These are phyloP conservation scores for Drosophila rellima DNA, from an alignment of 2,888 invertebrate genomes.

Conservation along the genomic window DNA sequence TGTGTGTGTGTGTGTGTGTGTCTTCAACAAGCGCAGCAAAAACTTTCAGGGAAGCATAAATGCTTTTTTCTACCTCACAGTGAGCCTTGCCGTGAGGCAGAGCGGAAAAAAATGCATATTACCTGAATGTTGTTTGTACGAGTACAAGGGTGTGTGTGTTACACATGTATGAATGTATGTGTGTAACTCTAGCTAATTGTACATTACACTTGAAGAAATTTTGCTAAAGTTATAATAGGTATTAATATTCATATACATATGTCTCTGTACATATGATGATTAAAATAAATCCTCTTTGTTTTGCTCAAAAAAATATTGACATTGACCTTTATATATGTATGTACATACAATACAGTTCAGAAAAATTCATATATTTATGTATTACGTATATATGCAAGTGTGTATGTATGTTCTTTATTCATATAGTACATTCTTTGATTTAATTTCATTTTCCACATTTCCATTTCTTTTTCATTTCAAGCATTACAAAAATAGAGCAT, in stretches of 20 bases:
- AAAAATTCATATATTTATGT: constrained; percentile 6
- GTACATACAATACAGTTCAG: constrained; percentile 3
- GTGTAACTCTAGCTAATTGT: constrained; percentile 67
- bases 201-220: constrained; percentile 75
- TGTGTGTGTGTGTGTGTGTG: constrained; percentile 12
- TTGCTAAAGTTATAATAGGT: constrained; percentile 59
- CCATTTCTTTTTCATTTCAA: constrained; percentile 22
- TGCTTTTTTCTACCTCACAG: constrained; percentile 26
- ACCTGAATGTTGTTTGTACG: background rate
- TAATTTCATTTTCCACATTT: constrained; percentile 16
- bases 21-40: constrained; percentile 30
- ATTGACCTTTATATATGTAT: constrained; percentile 27
- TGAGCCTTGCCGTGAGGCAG: constrained; percentile 17
- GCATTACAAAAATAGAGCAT: constrained; percentile 57
- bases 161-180: constrained; percentile 10
- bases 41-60: constrained; percentile 49
- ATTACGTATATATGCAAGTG: constrained; percentile 2
- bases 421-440: constrained; percentile 17
- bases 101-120: constrained; percentile 16
- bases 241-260: constrained; percentile 27
- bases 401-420: constrained; percentile 10
- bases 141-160: background rate
- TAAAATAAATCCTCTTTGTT: constrained; percentile 44
- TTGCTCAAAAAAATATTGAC: constrained; percentile 26
- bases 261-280: constrained; percentile 11